A percentile compares a stretch with the other conserved stretches of the same genome.
Evolutionary conservation across 2,888 invertebrate species (phyloP).

Genomic region (Pristionchus fissidentatus): DNA sequence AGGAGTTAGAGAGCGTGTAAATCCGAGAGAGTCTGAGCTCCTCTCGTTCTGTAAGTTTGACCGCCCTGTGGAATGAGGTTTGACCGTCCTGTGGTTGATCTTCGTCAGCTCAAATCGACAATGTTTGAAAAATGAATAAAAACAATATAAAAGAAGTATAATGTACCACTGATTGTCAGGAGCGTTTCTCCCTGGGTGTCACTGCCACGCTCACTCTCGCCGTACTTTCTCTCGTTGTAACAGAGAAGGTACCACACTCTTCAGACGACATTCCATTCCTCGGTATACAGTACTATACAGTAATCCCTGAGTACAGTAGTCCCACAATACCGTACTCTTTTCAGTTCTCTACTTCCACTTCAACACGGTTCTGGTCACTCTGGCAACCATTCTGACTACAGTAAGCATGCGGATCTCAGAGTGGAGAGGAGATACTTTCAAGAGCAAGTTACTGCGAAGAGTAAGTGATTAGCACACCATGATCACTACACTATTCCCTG

Average conservation of each 20-base stretch:
- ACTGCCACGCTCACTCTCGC: slow-evolving; percentile 70
- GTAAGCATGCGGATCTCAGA: slow-evolving; percentile 64
- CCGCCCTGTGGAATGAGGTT: too few relatives aligned
- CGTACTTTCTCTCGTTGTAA: slow-evolving; percentile 67
- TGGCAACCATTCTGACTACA: slow-evolving; percentile 67
- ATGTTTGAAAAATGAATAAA: too few relatives aligned
- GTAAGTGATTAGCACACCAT: neutral
- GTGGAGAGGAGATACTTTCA: slow-evolving; percentile 13
- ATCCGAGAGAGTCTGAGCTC: too few relatives aligned
- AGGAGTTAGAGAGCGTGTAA: too few relatives aligned
- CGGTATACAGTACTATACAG: slow-evolving; percentile 49
- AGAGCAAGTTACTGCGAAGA: neutral
- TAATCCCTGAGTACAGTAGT: neutral
- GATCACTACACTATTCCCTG: too few relatives aligned
- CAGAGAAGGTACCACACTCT: slow-evolving; percentile 71
- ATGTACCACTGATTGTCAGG: slow-evolving; percentile 53
- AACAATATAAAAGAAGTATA: neutral
- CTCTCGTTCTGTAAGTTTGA: too few relatives aligned
- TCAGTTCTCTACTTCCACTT: slow-evolving; percentile 69
- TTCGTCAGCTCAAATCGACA: too few relatives aligned
- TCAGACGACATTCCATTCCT: slow-evolving; percentile 67
- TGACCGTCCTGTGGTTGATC: neutral
- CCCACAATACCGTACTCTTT: slow-evolving; percentile 46
- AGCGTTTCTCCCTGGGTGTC: slow-evolving; percentile 70
- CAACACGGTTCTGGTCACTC: slow-evolving; percentile 66